These are phyloP conservation scores for Drosophila lacicola DNA, from an alignment of 2,888 invertebrate species.

Conservation along the genomic window DNA sequence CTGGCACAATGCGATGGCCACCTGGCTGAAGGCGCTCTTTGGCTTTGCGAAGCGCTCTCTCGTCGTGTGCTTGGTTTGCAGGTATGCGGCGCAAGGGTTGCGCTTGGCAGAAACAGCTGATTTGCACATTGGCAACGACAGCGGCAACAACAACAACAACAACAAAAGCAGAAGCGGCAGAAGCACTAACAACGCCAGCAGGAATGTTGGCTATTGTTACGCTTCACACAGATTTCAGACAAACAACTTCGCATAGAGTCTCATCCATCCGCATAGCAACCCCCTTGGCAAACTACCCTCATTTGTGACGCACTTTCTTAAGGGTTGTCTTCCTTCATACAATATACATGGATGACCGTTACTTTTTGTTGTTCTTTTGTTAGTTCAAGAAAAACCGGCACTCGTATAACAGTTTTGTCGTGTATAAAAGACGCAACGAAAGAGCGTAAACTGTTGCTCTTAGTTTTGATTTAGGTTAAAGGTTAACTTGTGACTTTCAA, in stretches of 20 bases:
- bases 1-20: slow-evolving; percentile 25
- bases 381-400: slow-evolving; percentile 58
- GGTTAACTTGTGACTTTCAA: slow-evolving; percentile 65
- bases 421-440: slow-evolving; percentile 53
- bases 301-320: slow-evolving; percentile 55
- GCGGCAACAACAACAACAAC: slow-evolving; percentile 7
- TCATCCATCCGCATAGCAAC: slow-evolving; percentile 46
- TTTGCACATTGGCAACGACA: slow-evolving; percentile 48
- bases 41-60: slow-evolving; percentile 6
- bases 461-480: slow-evolving; percentile 74
- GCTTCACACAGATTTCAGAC: slow-evolving; percentile 40
- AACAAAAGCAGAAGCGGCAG: slow-evolving; percentile 2
- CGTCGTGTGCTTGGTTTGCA: slow-evolving; percentile 14
- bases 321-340: slow-evolving; percentile 55
- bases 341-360: slow-evolving; percentile 9
- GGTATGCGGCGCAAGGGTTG: slow-evolving; percentile 59
- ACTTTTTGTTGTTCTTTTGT: slow-evolving; percentile 26
- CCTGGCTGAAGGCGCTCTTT: slow-evolving; percentile 41
- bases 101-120: slow-evolving; percentile 55
- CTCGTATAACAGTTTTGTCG: slow-evolving; percentile 37
- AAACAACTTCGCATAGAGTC: slow-evolving; percentile 32
- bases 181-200: slow-evolving; percentile 10
- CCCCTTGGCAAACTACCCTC: slow-evolving; percentile 52
- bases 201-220: slow-evolving; percentile 45
- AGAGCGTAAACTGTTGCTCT: slow-evolving; percentile 73